Conservation (phyloP, 2,888 invertebrate genomes). For the Camponotus fellah region DNA sequence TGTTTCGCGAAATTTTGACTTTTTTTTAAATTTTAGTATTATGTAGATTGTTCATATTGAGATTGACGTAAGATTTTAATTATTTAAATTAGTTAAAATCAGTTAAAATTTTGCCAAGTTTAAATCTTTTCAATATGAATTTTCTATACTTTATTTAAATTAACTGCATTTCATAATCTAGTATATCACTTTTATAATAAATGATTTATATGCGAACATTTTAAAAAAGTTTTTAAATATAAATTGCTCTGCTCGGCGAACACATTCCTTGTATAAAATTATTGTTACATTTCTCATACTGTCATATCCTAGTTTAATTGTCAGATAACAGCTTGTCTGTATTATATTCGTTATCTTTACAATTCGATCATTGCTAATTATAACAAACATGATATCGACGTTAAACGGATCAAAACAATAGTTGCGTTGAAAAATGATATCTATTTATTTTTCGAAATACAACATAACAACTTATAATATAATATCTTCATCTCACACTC, state of each 20-base stretch:
- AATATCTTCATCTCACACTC: background rate
- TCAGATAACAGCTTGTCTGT: background rate
- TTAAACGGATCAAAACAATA: background rate
- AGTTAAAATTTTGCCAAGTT: background rate
- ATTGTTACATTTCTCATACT: conserved; percentile 9
- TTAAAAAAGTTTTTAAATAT: conserved; percentile 31
- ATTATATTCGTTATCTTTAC: conserved; percentile 13
- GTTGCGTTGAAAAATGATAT: background rate
- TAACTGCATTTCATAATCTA: conserved; percentile 27
- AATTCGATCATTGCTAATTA: background rate
- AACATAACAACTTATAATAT: conserved; percentile 12
- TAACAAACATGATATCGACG: background rate
- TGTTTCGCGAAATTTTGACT: conserved; percentile 4
- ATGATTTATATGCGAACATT: conserved; percentile 10
- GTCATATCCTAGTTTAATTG: conserved; percentile 21
- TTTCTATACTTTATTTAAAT: conserved; percentile 6
- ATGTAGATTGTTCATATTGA: background rate
- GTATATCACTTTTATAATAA: conserved; percentile 5
- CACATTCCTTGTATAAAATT: conserved; percentile 3
- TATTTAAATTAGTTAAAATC: background rate
- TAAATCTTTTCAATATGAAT: conserved; percentile 2
- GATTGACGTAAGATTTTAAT: background rate
- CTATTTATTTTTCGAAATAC: background rate
- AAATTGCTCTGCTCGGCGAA: background rate
- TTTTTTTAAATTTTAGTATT: background rate